Conservation (phyloP, 1,140 invertebrate species). For the Pectinophora gossypiella region DNA sequence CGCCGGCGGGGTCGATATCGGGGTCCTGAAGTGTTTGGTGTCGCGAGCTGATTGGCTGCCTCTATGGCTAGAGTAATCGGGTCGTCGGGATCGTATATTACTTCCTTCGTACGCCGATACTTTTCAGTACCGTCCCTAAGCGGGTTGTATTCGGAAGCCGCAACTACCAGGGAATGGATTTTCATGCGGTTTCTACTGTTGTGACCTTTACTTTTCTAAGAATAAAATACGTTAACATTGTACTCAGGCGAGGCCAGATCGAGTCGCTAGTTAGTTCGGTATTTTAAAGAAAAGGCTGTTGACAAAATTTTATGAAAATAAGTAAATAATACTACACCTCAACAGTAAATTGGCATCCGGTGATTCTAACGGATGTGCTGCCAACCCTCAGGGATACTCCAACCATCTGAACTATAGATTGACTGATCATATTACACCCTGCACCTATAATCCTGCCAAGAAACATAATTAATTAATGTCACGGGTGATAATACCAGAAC, state of each 20-base stretch:
- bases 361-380: slow-evolving; percentile 30
- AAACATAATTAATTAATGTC: not conserved
- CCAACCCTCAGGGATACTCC: slow-evolving; percentile 39
- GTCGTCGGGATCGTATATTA: no score
- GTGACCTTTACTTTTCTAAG: no score
- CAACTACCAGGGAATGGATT: not conserved
- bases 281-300: slow-evolving; percentile 32
- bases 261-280: slow-evolving; percentile 7
- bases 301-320: slow-evolving; percentile 1
- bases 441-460: slow-evolving; percentile 45
- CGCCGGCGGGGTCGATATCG: no score
- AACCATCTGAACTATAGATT: slow-evolving; percentile 25
- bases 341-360: slow-evolving; percentile 40
- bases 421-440: slow-evolving; percentile 33
- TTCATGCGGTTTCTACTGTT: no score
- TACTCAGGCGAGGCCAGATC: not conserved
- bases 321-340: slow-evolving; percentile 35
- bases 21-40: no score
- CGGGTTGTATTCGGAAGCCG: no score
- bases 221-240: no score
- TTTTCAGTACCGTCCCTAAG: no score
- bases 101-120: no score
- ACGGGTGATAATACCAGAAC: not conserved
- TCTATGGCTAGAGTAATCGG: no score
- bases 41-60: no score